Base-by-base conservation (phyloP, 1,140 invertebrate genomes). In the Venustaconcha ellipsiformis region DNA sequence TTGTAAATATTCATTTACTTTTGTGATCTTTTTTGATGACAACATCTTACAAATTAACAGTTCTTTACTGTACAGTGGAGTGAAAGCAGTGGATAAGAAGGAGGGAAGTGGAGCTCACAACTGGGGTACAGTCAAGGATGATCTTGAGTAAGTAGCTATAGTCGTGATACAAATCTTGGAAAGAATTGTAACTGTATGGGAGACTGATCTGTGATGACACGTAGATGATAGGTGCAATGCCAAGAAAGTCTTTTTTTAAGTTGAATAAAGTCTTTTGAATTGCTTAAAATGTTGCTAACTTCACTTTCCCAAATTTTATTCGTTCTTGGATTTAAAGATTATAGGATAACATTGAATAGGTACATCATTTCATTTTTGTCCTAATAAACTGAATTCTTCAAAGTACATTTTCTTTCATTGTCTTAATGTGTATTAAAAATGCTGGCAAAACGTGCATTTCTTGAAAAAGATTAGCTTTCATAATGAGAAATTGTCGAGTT, bases 21-120 rank as follows among this genome's bases (percentile, higher is more conserved):
- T 20, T 20, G n/a, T 26, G 26, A 15, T 63, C 26, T 62, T 57
- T 71, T 70, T 14, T 18, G 37, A 26, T 48, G n/a, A 20, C 18
- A 66, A 58, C 56, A 37, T 26, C 48, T 59, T 57, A 20, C n/a
- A 70, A 68, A 57, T 23, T 18, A 23, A 12, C 20, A 55, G 26
- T 20, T 37, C 57, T 74, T 56, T 66, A 58, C 56, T 68, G 71
- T 59, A 80, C 86, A 95, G 94, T 90, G 96, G 97, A 87, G 94
- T 98, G 70, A 98, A 98, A 91, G 92, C 96, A 76, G 92, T 96
- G 81, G 96, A 98, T 86, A 98, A 99, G 91, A 94, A 95, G 81
- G 96, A 98, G 87, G 97, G 96, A 87, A 94, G 93, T 91, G 97
- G 97, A 72, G 94, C 96, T 83, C 95, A 96, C 90, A 99, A 98